Evolutionary conservation across 2,113 vertebrate genomes (phyloP).

Genomic region (Eptatretus burgeri): DNA sequence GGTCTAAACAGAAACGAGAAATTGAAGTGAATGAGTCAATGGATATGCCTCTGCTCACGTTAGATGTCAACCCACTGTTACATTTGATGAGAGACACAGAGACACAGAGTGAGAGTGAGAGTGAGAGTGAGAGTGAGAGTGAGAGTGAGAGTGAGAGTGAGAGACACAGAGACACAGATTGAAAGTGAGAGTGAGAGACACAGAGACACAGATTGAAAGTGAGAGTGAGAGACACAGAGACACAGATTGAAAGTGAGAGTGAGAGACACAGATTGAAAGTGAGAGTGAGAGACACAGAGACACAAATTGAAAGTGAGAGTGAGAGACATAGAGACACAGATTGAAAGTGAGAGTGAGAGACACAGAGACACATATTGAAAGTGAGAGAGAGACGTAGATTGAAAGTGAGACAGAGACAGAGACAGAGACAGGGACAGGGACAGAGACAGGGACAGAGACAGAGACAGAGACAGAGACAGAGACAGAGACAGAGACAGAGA

Average conservation of each 20-base stretch:
- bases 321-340: not conserved
- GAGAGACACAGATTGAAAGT: not conserved
- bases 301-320: not conserved
- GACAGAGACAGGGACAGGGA: not conserved
- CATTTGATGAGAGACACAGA: not conserved
- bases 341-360: not conserved
- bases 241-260: not conserved
- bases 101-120: not conserved
- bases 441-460: no score
- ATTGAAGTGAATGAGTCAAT: no score
- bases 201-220: not conserved
- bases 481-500: not conserved
- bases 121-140: conserved; percentile 5
- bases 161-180: not conserved
- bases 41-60: no score
- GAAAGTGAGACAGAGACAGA: not conserved
- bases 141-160: conserved; percentile 1
- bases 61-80: no score
- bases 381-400: not conserved
- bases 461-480: no score
- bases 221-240: conserved; percentile 3
- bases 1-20: no score
- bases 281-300: not conserved
- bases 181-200: not conserved
- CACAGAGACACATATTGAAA: no score